These are phyloP conservation scores for Oscheius sp. DNA, from an alignment of 2,888 invertebrate species.

Conservation along the genomic window DNA sequence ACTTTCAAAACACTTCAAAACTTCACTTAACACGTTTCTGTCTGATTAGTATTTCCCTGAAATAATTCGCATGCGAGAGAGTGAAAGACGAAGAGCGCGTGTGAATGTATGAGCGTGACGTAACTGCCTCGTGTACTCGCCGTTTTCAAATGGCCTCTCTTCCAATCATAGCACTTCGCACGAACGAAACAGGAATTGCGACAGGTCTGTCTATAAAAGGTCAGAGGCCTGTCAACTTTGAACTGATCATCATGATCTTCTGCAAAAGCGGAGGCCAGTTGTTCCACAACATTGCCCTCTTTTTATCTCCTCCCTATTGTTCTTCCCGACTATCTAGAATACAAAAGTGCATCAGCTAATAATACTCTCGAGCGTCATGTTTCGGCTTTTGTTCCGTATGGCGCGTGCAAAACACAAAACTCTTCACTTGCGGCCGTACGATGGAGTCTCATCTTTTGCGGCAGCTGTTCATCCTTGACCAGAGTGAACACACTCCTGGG, in stretches of 20 bases:
- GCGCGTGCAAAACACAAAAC: no score
- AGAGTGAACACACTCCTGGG: no score
- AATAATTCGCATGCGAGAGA: neutral
- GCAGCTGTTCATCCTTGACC: no score
- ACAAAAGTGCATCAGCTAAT: no score
- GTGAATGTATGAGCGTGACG: neutral
- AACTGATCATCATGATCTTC: neutral
- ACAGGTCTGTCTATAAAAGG: constrained; percentile 1
- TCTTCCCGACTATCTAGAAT: neutral
- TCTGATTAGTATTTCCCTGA: neutral
- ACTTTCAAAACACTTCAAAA: neutral
- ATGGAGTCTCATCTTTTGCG: no score
- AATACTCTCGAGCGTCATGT: no score
- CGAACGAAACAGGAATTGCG: constrained; percentile 12
- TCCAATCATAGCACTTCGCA: neutral
- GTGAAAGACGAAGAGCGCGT: no score
- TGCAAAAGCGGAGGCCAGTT: neutral
- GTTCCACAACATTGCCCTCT: neutral
- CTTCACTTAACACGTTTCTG: neutral
- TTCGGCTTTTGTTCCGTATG: no score
- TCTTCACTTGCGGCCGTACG: no score
- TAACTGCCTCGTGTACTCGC: neutral
- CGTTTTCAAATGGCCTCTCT: neutral
- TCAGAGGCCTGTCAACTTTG: constrained; percentile 6
- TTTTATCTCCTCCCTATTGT: neutral